Base-by-base conservation (phyloP, 2,888 invertebrate genomes). In the Adineta ricciae region DNA sequence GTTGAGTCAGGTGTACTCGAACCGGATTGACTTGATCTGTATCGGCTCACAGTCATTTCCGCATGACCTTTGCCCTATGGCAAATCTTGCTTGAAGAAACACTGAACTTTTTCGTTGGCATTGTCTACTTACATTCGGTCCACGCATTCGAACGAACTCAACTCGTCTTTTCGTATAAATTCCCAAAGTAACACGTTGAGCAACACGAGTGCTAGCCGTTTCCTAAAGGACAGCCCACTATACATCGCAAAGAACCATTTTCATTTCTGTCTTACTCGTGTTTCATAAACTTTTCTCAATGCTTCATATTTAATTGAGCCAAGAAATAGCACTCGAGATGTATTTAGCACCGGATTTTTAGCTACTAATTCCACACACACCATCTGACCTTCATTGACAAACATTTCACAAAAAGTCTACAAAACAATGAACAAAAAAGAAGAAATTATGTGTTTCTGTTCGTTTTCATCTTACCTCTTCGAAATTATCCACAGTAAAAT, bases 401-500 rank as follows among this genome's bases (percentile, higher is more conserved):
- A 92, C 89, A 98, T 96, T 92, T 99, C 97, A 92, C 95, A 94
- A 92, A 98, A 98, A 87, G 96, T 93, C 93, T 93, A 88, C 19
- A 88, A 87, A 50, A 64, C 84, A 32, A 84, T 5, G 32, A 54
- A 84, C 27, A 2, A 21, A 36, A 50, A 11, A 11, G 27, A n/a
- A n/a, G n/a, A n/a, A n/a, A n/a, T n/a, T n/a, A n/a, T n/a, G n/a
- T n/a, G n/a, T n/a, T n/a, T n/a, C n/a, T n/a, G n/a, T n/a, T 24
- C 2, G 4, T 41, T 21, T 49, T 46, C 7, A 32, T 27, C 87
- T 87, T 88, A 94, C 97, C 93, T 97, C 97, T 91, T 98, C 97
- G 91, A 97, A 98, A 92, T 97, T 97, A 92, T 99, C 98, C 86
- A 98, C 96, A 94, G 96, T 96, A 92, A 99, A 99, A 92, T 97